Conservation (phyloP, 2,797 vertebrate genomes). For the Hemitrygon akajei region DNA sequence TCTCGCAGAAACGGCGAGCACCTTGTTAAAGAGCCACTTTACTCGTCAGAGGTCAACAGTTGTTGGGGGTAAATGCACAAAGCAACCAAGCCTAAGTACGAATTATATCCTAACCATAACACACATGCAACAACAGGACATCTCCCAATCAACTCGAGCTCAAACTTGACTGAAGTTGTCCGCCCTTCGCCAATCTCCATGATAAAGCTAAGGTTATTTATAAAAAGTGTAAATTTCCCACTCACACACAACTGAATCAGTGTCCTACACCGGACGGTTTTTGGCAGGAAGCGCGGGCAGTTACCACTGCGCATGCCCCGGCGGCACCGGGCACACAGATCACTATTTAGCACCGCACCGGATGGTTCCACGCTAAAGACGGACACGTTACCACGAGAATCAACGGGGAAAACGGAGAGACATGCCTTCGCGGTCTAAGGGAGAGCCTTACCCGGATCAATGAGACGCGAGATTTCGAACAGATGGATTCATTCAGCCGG, state of each 20-base stretch:
- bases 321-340: not conserved
- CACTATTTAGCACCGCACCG: conserved; percentile 13
- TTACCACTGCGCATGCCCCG: not conserved
- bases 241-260: not conserved
- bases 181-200: not conserved
- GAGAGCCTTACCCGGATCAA: not conserved
- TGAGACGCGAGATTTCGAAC: not conserved
- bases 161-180: not conserved
- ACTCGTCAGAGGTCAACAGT: not conserved
- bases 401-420: no score
- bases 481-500: not conserved
- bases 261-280: not conserved
- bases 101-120: not conserved
- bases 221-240: not conserved
- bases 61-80: not conserved
- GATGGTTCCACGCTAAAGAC: not conserved
- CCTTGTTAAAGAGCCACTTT: not conserved
- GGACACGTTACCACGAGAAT: no score
- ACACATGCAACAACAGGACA: not conserved
- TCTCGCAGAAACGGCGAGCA: not conserved
- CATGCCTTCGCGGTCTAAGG: no score
- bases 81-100: not conserved
- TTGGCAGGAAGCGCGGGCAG: not conserved
- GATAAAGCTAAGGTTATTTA: not conserved
- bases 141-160: not conserved